Evolutionary conservation across 2,888 invertebrate genomes (phyloP).

Genomic region (Yponomeuta plumbellus): DNA sequence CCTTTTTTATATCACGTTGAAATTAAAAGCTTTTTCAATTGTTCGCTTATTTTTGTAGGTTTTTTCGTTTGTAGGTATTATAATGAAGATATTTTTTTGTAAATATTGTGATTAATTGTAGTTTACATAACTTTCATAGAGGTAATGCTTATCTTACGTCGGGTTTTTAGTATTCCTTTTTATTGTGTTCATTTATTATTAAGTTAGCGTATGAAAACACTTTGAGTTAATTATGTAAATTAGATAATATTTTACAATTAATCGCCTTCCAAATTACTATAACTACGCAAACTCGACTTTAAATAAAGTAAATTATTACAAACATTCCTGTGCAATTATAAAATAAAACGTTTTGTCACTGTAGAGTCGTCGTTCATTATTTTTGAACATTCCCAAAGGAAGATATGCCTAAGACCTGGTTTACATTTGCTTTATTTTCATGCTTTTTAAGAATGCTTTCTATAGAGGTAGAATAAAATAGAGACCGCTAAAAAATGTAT

Average conservation of each 20-base stretch:
- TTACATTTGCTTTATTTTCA: too few relatives aligned
- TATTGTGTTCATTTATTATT: slow-evolving; percentile 4
- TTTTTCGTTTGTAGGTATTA: background rate
- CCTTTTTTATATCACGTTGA: too few relatives aligned
- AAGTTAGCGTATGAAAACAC: background rate
- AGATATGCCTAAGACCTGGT: too few relatives aligned
- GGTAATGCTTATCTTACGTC: background rate
- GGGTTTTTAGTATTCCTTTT: background rate
- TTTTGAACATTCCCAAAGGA: background rate
- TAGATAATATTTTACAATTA: background rate
- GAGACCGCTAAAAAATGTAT: too few relatives aligned
- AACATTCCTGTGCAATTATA: slow-evolving; percentile 24
- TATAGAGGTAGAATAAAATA: too few relatives aligned
- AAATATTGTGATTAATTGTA: background rate
- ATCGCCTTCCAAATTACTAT: background rate
- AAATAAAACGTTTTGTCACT: slow-evolving; percentile 22
- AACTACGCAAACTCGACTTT: background rate
- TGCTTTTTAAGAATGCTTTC: too few relatives aligned
- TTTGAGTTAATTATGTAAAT: background rate
- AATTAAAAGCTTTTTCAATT: too few relatives aligned
- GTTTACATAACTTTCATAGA: background rate
- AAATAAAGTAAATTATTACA: slow-evolving; percentile 15
- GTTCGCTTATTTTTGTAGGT: background rate
- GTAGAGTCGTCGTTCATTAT: background rate
- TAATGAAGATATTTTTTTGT: background rate